Conservation (phyloP, 1,140 invertebrate genomes). For the Drosophila grimshawi region DNA sequence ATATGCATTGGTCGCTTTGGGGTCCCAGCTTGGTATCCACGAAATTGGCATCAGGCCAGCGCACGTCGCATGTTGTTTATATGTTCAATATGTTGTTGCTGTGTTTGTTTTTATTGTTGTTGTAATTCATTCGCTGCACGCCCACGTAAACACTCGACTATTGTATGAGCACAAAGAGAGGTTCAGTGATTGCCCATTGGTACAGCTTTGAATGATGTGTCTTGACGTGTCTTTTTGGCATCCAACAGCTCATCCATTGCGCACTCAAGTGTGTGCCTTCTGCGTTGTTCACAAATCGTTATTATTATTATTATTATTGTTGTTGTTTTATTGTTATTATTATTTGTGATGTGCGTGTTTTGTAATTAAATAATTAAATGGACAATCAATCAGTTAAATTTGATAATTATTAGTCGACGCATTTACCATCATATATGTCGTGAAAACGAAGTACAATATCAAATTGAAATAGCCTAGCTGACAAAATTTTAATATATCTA, state of each 20-base stretch:
- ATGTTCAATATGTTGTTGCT: slow-evolving; percentile 49
- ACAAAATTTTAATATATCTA: slow-evolving; percentile 1
- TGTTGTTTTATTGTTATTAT: slow-evolving; percentile 51
- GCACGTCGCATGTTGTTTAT: slow-evolving; percentile 70
- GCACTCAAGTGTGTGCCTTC: slow-evolving; percentile 35
- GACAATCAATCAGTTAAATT: slow-evolving; percentile 35
- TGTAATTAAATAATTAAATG: slow-evolving; percentile 69
- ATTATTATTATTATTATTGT: slow-evolving; percentile 54
- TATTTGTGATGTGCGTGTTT: slow-evolving; percentile 38
- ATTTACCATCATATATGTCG: neutral
- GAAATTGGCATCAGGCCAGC: slow-evolving; percentile 60
- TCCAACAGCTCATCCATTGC: slow-evolving; percentile 20
- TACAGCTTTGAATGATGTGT: slow-evolving; percentile 36
- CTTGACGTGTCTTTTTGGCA: slow-evolving; percentile 34
- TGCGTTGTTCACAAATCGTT: slow-evolving; percentile 60
- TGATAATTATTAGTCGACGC: neutral
- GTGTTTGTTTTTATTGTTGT: slow-evolving; percentile 4
- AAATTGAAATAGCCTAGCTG: neutral
- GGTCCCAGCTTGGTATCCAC: slow-evolving; percentile 37
- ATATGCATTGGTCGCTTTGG: slow-evolving; percentile 9
- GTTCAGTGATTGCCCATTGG: slow-evolving; percentile 32
- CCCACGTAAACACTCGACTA: slow-evolving; percentile 46
- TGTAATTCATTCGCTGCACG: slow-evolving; percentile 40
- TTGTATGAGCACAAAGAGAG: slow-evolving; percentile 16
- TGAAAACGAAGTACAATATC: no score